A percentile compares a stretch with the other conserved stretches of the same genome.
phyloP scores from a whole-genome alignment of 2,888 invertebrate species.

The Malthinus flaveolus region DNA sequence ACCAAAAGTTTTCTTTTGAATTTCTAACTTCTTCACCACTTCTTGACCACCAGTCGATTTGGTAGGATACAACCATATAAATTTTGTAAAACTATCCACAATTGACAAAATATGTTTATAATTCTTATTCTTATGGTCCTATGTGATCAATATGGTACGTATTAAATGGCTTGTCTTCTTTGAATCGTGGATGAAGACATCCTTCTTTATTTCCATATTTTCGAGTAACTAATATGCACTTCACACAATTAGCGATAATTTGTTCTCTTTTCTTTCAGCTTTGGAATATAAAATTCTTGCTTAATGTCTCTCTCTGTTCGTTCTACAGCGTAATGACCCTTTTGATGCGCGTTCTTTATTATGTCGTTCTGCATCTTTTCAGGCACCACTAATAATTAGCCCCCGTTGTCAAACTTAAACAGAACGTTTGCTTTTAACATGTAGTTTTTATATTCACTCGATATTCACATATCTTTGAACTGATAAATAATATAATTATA shows the following conservation, averaged over 20 bases:
- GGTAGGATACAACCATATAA: conserved; percentile 42
- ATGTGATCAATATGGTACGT: conserved; percentile 39
- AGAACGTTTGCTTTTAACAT: too few relatives aligned
- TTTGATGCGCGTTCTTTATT: conserved; percentile 25
- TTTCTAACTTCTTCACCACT: conserved; percentile 23
- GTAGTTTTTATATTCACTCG: too few relatives aligned
- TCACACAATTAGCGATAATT: conserved; percentile 31
- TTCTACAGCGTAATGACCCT: conserved; percentile 27
- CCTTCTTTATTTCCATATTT: conserved; percentile 34
- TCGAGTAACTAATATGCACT: conserved; percentile 34
- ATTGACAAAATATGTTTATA: conserved; percentile 34
- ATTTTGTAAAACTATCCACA: conserved; percentile 43
- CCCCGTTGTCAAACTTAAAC: too few relatives aligned
- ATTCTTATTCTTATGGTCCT: conserved; percentile 36
- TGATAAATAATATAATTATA: too few relatives aligned
- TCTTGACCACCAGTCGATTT: conserved; percentile 37
- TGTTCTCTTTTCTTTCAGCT: conserved; percentile 30
- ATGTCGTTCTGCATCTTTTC: conserved; percentile 22
- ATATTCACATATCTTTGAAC: too few relatives aligned
- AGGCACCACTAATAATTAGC: too few relatives aligned
- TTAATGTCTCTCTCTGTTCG: conserved; percentile 31
- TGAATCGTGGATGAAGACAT: conserved; percentile 34
- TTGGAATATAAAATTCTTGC: conserved; percentile 30
- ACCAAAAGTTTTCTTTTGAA: conserved; percentile 33
- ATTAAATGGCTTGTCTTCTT: conserved; percentile 31